phyloP scores from a whole-genome alignment of 2,113 vertebrate genomes.

The Sialia sialis region DNA sequence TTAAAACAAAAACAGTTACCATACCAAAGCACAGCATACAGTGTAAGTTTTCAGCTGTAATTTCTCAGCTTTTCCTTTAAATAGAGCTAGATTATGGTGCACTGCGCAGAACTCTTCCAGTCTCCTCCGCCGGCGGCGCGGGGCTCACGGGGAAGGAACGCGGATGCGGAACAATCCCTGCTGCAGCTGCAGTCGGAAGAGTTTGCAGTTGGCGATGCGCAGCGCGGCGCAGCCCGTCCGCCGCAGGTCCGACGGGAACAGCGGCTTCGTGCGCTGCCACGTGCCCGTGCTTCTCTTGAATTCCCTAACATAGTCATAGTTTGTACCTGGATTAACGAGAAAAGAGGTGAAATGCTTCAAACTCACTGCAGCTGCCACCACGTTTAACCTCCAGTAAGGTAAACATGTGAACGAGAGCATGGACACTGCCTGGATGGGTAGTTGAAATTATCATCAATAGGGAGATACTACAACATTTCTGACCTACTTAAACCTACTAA shows the following conservation, averaged over 20 bases:
- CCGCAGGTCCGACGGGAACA: conserved; percentile 88
- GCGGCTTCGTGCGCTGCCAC: conserved; percentile 90
- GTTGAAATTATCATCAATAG: background rate
- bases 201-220: conserved; percentile 94
- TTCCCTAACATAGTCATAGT: conserved; percentile 94
- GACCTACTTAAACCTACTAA: background rate
- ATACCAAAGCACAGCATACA: conserved; percentile 65
- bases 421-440: accelerated
- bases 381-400: background rate
- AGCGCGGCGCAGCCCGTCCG: conserved; percentile 87
- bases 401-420: accelerated
- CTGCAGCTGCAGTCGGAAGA: conserved; percentile 92
- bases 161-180: conserved; percentile 92
- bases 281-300: conserved; percentile 93
- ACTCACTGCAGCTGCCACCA: background rate
- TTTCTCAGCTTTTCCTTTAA: conserved; percentile 62
- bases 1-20: conserved; percentile 66
- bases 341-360: background rate
- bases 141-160: conserved; percentile 73
- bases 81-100: conserved; percentile 54
- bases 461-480: background rate
- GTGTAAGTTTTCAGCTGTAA: conserved; percentile 60
- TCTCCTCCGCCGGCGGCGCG: background rate
- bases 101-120: conserved; percentile 2
- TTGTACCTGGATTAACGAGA: conserved; percentile 74